These are phyloP conservation scores for Casuarius casuarius DNA, from an alignment of 2,113 vertebrate genomes.

Conservation along the genomic window DNA sequence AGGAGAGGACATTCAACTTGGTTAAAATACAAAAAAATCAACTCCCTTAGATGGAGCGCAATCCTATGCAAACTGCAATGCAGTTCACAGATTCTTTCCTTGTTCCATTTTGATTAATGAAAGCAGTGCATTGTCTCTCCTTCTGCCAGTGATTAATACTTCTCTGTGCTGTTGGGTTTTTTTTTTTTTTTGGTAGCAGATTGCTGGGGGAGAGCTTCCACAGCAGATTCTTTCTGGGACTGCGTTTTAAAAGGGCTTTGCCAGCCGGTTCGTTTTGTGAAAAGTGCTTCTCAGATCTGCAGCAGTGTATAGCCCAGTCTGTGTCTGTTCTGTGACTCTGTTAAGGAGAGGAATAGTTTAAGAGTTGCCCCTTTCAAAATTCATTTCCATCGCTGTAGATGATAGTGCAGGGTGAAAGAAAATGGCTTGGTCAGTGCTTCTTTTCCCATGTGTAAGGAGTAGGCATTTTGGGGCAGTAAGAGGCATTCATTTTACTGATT, in stretches of 20 bases:
- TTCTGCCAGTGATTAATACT: constrained; percentile 41
- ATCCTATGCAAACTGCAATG: not conserved
- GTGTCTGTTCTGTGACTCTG: not conserved
- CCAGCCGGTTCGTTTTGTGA: not conserved
- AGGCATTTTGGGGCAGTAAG: not conserved
- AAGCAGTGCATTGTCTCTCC: constrained; percentile 19
- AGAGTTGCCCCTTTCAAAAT: not conserved
- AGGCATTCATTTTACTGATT: not conserved
- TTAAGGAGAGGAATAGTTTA: not conserved
- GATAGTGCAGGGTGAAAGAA: not conserved
- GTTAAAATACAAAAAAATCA: not conserved
- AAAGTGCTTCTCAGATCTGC: not conserved
- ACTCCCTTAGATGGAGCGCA: not conserved
- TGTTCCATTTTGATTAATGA: constrained; percentile 44
- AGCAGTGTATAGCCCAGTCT: not conserved
- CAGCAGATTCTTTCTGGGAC: not conserved
- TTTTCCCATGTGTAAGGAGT: accelerated
- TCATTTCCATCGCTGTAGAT: not conserved
- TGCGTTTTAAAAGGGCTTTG: not conserved
- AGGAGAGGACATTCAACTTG: not conserved
- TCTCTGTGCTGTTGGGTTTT: not conserved
- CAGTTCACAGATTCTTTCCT: constrained; percentile 6
- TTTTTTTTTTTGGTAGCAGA: not conserved
- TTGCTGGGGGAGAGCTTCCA: not conserved
- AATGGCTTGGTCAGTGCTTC: not conserved